Evolutionary conservation across 2,888 invertebrate species (phyloP).

Genomic region (Ypsolopha scabrella): DNA sequence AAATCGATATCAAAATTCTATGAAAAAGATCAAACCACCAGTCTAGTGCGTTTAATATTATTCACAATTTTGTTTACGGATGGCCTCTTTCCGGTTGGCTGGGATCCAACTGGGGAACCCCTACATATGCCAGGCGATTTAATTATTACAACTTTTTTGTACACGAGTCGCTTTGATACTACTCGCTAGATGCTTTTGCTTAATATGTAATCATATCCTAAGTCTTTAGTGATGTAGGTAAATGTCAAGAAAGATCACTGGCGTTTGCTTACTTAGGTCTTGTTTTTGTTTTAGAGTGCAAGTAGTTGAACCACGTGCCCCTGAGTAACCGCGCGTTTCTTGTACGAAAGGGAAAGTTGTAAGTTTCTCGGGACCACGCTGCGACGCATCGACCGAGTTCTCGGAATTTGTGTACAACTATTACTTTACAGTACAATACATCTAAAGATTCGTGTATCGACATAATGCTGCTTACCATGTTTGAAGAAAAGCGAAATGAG

Average conservation of each 20-base stretch:
- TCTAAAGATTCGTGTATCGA: too few species aligned
- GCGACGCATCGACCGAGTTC: conserved; percentile 32
- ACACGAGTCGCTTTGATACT: too few species aligned
- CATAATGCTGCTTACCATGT: too few species aligned
- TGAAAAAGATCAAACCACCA: too few species aligned
- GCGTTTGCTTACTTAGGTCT: not conserved
- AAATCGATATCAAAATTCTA: too few species aligned
- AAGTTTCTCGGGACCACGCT: conserved; percentile 44
- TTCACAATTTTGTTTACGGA: conserved; percentile 56
- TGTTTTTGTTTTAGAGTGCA: conserved; percentile 34
- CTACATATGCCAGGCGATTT: conserved; percentile 57
- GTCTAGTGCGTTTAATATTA: conserved; percentile 27
- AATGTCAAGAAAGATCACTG: conserved; percentile 28
- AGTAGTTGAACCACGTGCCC: conserved; percentile 29
- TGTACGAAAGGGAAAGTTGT: conserved; percentile 57
- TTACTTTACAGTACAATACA: not conserved
- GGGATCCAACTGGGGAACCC: conserved; percentile 61
- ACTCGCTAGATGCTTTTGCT: not conserved
- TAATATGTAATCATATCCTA: conserved; percentile 3
- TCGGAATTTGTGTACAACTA: conserved; percentile 22
- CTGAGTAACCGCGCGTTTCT: conserved; percentile 40
- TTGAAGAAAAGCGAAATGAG: too few species aligned
- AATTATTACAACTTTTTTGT: conserved; percentile 54
- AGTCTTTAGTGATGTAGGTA: conserved; percentile 14
- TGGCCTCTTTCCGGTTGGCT: conserved; percentile 60